phyloP scores from a whole-genome alignment of 2,888 invertebrate species.

The Hirtodrosophila confusa region DNA sequence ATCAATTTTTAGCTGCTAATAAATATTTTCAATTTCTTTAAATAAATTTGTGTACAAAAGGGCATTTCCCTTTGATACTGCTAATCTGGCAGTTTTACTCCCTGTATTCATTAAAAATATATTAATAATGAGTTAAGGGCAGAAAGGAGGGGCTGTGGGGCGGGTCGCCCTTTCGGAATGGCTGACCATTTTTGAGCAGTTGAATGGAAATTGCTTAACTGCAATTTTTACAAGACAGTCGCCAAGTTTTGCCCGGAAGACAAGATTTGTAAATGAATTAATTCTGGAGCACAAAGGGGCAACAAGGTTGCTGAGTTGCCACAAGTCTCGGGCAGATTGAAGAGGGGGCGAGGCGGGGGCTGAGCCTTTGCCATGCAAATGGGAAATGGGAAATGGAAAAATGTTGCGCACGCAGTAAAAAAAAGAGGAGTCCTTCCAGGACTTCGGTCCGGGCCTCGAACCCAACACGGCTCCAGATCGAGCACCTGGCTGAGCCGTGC shows the following conservation, averaged over 20 bases:
- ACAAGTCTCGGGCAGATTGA: conserved; percentile 34
- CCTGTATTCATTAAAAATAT: too few relatives aligned
- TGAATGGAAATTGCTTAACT: conserved; percentile 59
- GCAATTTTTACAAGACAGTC: conserved; percentile 44
- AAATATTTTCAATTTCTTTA: too few relatives aligned
- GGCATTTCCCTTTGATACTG: too few relatives aligned
- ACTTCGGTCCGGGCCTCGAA: not conserved
- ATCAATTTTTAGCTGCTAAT: too few relatives aligned
- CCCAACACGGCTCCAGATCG: not conserved
- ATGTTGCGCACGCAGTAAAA: conserved; percentile 48
- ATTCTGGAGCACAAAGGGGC: conserved; percentile 42
- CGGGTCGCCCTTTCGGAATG: too few relatives aligned
- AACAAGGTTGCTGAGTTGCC: conserved; percentile 37
- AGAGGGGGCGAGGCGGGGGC: not conserved
- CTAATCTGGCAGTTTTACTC: too few relatives aligned
- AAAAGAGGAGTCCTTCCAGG: conserved; percentile 6
- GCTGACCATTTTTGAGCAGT: not conserved
- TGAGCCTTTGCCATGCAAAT: conserved; percentile 51
- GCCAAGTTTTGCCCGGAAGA: conserved; percentile 1
- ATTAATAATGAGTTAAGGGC: too few relatives aligned
- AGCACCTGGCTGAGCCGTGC: conserved; percentile 38
- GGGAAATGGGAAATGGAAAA: conserved; percentile 23
- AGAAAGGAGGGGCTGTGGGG: too few relatives aligned
- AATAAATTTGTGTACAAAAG: too few relatives aligned
- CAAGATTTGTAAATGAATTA: conserved; percentile 66